phyloP scores from a whole-genome alignment of 2,797 vertebrate species.

The Bovichtus variegatus region DNA sequence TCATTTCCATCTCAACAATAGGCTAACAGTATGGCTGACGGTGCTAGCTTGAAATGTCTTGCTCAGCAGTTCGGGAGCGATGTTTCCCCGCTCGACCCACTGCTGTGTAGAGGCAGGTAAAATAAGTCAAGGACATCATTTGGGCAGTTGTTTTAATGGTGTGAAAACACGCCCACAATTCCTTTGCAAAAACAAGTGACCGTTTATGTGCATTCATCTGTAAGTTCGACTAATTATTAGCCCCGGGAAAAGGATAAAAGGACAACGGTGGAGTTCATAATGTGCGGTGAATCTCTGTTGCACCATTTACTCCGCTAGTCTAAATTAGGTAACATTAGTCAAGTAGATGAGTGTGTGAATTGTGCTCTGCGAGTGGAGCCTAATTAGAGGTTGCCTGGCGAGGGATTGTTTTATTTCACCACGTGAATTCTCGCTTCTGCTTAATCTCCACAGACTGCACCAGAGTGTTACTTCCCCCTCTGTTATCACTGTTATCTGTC shows the following conservation, averaged over 20 bases:
- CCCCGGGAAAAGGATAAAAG: neutral
- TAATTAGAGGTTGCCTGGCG: conserved; percentile 22
- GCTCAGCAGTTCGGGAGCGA: conserved; percentile 57
- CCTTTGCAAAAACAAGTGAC: conserved; percentile 18
- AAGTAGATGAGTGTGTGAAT: conserved; percentile 17
- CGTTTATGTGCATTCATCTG: neutral
- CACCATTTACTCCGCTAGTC: conserved; percentile 10
- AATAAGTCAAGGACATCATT: conserved; percentile 29
- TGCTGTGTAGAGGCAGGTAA: conserved; percentile 1
- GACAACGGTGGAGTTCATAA: neutral
- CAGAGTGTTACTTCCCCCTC: conserved; percentile 29
- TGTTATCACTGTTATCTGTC: conserved; percentile 63
- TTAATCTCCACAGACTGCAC: conserved; percentile 28
- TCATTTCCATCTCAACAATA: conserved; percentile 62
- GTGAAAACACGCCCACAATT: conserved; percentile 7
- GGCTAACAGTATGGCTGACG: conserved; percentile 51
- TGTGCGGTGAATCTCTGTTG: neutral
- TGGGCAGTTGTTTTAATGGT: conserved; percentile 3
- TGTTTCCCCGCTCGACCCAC: conserved; percentile 30
- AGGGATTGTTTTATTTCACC: conserved; percentile 25
- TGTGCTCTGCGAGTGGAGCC: conserved; percentile 3
- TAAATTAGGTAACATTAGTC: conserved; percentile 21
- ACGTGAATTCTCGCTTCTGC: conserved; percentile 20
- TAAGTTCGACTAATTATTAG: neutral
- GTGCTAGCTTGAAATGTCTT: conserved; percentile 26